A percentile compares a stretch with the other conserved stretches of the same genome.
Evolutionary conservation across 92 coral and sea anemone genomes (phyloP).

Genomic region (Ricordea florida): DNA sequence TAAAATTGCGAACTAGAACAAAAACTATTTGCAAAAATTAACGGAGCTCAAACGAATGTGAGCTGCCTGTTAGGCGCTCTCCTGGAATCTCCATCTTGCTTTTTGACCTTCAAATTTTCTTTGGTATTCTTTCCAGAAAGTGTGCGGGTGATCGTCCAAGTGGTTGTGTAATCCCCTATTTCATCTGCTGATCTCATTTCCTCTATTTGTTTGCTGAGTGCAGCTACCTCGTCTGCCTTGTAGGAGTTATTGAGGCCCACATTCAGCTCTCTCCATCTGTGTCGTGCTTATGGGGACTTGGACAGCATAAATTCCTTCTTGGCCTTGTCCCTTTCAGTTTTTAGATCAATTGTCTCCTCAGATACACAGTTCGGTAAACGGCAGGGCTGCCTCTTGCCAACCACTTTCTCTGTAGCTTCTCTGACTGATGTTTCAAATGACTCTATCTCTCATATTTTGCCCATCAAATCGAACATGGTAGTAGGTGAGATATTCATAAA

Average conservation of each 20-base stretch:
- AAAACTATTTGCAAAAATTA: too few relatives aligned
- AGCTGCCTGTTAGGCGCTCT: too few relatives aligned
- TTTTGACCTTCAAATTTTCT: background rate
- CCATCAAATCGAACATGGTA: too few relatives aligned
- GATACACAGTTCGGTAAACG: background rate
- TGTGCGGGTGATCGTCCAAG: background rate
- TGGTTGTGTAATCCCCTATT: background rate
- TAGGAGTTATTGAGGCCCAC: background rate
- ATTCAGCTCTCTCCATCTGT: background rate
- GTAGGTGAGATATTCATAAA: too few relatives aligned
- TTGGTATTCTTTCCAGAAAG: background rate
- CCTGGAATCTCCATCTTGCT: background rate
- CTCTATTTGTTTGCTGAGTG: background rate
- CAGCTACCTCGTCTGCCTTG: background rate
- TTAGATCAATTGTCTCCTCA: background rate
- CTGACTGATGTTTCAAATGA: too few relatives aligned
- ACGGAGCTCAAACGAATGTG: too few relatives aligned
- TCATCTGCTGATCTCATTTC: background rate
- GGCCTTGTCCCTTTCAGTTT: background rate
- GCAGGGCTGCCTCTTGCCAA: background rate
- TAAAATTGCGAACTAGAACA: too few relatives aligned
- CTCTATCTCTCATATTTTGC: too few relatives aligned
- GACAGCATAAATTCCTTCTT: background rate
- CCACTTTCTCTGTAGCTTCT: too few relatives aligned
- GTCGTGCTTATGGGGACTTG: background rate